A percentile compares a stretch with the other conserved stretches of the same genome.
These are phyloP conservation scores for Tipula lateralis DNA, from an alignment of 2,888 invertebrate species.

Conservation along the genomic window DNA sequence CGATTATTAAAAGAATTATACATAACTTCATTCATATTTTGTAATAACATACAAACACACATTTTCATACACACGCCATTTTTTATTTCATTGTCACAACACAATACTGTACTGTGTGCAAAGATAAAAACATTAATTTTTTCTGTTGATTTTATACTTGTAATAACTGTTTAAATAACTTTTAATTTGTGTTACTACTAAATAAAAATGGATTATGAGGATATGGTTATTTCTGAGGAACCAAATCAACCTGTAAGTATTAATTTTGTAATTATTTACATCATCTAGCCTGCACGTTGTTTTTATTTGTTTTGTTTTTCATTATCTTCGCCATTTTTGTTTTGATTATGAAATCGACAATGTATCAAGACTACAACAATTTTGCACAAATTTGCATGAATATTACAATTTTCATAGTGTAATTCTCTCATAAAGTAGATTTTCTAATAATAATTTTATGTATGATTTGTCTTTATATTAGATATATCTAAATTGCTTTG, in stretches of 20 bases:
- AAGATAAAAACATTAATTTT: neutral
- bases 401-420: neutral
- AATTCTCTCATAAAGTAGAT: neutral
- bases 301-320: constrained; percentile 11
- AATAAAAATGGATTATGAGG: constrained; percentile 44
- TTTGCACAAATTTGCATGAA: neutral
- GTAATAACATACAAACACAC: neutral
- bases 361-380: neutral
- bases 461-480: neutral
- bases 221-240: constrained; percentile 46
- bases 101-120: neutral
- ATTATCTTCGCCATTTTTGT: constrained; percentile 9
- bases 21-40: neutral
- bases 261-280: neutral
- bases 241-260: constrained; percentile 43
- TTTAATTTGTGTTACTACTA: neutral
- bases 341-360: neutral
- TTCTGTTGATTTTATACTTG: neutral
- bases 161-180: neutral
- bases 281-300: neutral
- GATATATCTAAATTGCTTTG: neutral
- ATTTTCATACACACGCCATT: neutral
- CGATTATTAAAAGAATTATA: too few relatives aligned
- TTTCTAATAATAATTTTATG: neutral
- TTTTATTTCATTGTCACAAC: constrained; percentile 26